Conservation (phyloP, 1,140 invertebrate genomes). For the Bombus vancouverensis region DNA sequence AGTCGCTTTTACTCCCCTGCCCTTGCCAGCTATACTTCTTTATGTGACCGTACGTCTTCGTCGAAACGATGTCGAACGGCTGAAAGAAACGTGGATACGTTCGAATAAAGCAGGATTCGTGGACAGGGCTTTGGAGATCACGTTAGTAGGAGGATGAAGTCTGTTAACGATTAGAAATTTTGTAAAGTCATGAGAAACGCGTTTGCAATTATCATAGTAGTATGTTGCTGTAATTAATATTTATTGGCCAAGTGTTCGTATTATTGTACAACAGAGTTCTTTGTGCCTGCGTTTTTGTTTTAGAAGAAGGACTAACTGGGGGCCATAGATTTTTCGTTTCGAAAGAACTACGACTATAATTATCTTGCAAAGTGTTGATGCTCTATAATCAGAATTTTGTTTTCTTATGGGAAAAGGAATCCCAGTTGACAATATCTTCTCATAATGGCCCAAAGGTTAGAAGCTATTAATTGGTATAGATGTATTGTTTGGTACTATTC, state of each 20-base stretch:
- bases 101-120: too few species aligned
- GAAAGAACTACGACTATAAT: neutral
- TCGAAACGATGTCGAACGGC: neutral
- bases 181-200: too few species aligned
- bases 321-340: neutral
- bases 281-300: neutral
- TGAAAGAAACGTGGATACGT: neutral
- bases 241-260: too few species aligned
- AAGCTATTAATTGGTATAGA: too few species aligned
- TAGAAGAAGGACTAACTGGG: neutral
- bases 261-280: too few species aligned
- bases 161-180: neutral
- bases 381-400: neutral
- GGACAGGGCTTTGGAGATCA: neutral
- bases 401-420: too few species aligned
- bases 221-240: too few species aligned
- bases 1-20: neutral
- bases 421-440: too few species aligned
- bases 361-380: neutral
- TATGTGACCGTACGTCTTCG: neutral
- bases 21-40: neutral
- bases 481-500: too few species aligned
- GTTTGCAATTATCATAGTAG: too few species aligned
- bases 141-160: neutral
- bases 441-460: too few species aligned